phyloP scores from a whole-genome alignment of 2,888 invertebrate genomes.

The Ormyrus thymus region DNA sequence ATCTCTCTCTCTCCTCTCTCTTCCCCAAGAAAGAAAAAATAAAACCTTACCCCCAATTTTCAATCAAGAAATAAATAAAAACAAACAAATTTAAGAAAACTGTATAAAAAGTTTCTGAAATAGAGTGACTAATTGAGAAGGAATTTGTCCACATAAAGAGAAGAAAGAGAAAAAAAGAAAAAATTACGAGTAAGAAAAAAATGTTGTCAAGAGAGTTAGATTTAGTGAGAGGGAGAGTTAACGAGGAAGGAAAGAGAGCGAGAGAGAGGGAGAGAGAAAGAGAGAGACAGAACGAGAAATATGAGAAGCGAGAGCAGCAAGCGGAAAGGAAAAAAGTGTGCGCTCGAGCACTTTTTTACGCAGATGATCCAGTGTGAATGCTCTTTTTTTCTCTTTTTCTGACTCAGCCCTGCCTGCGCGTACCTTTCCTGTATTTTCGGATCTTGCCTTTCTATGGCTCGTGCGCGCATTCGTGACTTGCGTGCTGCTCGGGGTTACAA shows the following conservation, averaged over 20 bases:
- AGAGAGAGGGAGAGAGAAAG: constrained; percentile 4
- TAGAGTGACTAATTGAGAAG: too few relatives aligned
- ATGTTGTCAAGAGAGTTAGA: too few relatives aligned
- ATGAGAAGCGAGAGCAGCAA: background rate
- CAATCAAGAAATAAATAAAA: too few relatives aligned
- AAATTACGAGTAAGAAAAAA: constrained; percentile 19
- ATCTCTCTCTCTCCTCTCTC: too few relatives aligned
- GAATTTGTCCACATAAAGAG: too few relatives aligned
- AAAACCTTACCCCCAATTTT: too few relatives aligned
- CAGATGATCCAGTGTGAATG: constrained; percentile 30
- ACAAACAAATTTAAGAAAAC: too few relatives aligned
- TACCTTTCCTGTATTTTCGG: constrained; percentile 23
- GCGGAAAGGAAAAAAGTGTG: background rate
- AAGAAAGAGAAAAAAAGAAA: background rate
- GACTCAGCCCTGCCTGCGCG: background rate
- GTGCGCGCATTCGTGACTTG: constrained; percentile 18
- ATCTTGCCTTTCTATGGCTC: constrained; percentile 20
- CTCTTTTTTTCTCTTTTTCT: constrained; percentile 21
- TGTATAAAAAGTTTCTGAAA: too few relatives aligned
- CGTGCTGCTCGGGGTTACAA: constrained; percentile 22
- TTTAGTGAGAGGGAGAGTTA: background rate
- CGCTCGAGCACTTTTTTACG: constrained; percentile 22
- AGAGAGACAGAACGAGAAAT: background rate
- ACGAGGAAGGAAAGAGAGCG: background rate
- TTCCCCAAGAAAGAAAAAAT: too few relatives aligned